Base-by-base conservation (phyloP, 1,140 invertebrate species). In the Mylabris phalerata region DNA sequence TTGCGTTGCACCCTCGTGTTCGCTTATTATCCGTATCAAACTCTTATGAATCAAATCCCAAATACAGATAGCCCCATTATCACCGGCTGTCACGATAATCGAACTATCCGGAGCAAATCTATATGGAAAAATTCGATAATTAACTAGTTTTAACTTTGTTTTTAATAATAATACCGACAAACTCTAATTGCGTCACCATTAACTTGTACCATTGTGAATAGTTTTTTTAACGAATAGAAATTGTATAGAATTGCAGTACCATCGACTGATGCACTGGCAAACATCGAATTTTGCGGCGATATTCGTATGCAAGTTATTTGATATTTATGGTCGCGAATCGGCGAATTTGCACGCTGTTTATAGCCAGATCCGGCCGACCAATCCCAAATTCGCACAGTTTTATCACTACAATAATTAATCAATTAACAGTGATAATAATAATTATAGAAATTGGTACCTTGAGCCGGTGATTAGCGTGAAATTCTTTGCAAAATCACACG, bases 211-310 rank as follows among this genome's bases (percentile, higher is more conserved):
- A 88, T 79, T 9, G 82, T 82, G 47, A 79, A 78, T 49, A 85
- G 75, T 71, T 80, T 79, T 6, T 51, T 69, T 3, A 84, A 83
- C 44, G 79, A 82, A 75, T 86, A 74, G 19, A 82, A 71, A 72
- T 87, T 84, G 86, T 87, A 90, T 5, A 90, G 70, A 46, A 87
- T 77, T 4, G 84, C 81, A 48, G 79, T 84, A 3, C 88, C 88
- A 71, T 90, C 88, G 13, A 86, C 85, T 11, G 86, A 89, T 24
- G 83, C 78, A 4, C 84, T 81, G 1, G 84, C 86, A 11, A 91
- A 67, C 71, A 87, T 80, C 2, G 81, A 84, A 25, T 84, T 84
- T 70, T 82, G 82, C 0, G 87, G 86, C 10, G 87, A 87, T 59
- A 90, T 86, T 62, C 80, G 77, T 13, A 85, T 79, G 61, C 78